Base-by-base conservation (phyloP, 2,797 vertebrate genomes). In the Epinephelus coioides region DNA sequence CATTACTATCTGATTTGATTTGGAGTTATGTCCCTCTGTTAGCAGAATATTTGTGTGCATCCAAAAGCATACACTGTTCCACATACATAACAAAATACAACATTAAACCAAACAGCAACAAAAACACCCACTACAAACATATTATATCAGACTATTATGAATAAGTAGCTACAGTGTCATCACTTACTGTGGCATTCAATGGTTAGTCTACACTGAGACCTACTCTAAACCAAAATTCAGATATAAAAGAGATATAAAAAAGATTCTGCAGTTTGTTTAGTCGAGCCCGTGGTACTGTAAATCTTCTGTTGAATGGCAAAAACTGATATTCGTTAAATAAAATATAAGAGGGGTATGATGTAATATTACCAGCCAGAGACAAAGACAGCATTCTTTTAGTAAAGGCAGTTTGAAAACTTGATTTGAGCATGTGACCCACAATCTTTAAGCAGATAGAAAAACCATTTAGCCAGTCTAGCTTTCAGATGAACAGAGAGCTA, bases 181-280 rank as follows among this genome's bases (percentile, higher is more conserved):
- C 10, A 3, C 46, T 57, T 13, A 11, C 23, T 21, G 30, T 59
- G 5, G 25, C n/a, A 73, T 6, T 40, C 44, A 21, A 17, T 21
- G 2, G 17, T 11, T 49, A 11, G 18, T 17, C 43, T 7, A 44
- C 40, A 30, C 3, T 7, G 18, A 25, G 2, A 11, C 21, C 30
- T 34, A 47, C 19, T 50, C 19, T 47, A 0, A 27, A 25, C 18
- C 59, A 18, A 46, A 44, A 55, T 43, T 23, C 43, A 40, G 38
- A 21, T 50, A 59, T 43, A 72, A 72, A 13, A 70, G n/a, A 1
- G 49, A 53, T 51, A 57, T 2, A 46, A 76, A 68, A 14, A 64
- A 21, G 30, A 34, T 19, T 12, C 25, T 19, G 18, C 12, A 53
- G 40, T 61, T 17, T 62, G n/a, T 69, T 50, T 11, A 68, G 56